These are phyloP conservation scores for Halictus ligatus DNA, from an alignment of 2,888 invertebrate species.

Conservation along the genomic window DNA sequence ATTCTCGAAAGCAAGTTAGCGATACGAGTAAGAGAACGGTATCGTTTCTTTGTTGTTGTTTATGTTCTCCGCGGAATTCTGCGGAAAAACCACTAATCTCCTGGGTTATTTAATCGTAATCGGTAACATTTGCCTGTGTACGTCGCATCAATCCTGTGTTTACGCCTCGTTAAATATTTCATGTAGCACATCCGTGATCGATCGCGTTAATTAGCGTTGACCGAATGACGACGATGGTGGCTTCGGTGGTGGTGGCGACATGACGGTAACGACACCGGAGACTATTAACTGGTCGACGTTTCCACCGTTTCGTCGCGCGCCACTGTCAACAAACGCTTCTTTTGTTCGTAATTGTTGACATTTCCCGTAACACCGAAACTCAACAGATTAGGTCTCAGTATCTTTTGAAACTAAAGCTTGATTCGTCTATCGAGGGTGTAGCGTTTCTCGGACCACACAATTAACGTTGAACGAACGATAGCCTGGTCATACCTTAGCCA, in stretches of 20 bases:
- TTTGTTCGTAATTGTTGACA: not conserved
- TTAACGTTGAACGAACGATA: no score
- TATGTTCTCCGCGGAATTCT: not conserved
- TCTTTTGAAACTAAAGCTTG: not conserved
- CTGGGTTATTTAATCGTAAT: not conserved
- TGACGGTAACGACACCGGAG: not conserved
- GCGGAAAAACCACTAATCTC: not conserved
- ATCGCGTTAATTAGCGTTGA: not conserved
- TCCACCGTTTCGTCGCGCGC: not conserved
- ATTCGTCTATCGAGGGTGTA: no score
- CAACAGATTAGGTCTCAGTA: not conserved
- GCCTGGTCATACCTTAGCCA: no score
- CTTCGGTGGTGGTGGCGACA: not conserved
- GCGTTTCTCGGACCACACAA: no score
- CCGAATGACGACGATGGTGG: not conserved
- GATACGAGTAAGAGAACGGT: not conserved
- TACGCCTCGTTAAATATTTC: conserved; percentile 25
- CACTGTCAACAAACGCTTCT: not conserved
- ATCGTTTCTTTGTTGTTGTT: not conserved
- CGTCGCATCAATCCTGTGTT: not conserved
- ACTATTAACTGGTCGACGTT: not conserved
- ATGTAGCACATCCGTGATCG: not conserved
- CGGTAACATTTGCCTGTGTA: not conserved
- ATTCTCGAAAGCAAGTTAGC: not conserved
- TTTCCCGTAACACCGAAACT: not conserved